Evolutionary conservation across 2,888 invertebrate species (phyloP).

Genomic region (Callosobruchus maculatus): DNA sequence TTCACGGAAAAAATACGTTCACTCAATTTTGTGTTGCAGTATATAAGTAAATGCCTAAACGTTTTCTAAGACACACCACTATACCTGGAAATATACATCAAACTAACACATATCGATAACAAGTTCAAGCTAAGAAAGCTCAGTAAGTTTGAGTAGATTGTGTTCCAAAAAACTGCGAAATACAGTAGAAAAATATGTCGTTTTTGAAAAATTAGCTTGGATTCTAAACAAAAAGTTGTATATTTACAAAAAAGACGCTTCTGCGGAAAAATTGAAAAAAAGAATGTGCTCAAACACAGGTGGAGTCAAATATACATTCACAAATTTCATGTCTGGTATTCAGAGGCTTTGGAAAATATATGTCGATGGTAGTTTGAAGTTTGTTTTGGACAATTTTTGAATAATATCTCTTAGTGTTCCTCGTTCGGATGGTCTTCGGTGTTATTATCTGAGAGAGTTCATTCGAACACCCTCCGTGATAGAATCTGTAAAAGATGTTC

Average conservation of each 20-base stretch:
- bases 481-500: no score
- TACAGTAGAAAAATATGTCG: neutral
- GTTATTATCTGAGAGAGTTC: no score
- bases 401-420: no score
- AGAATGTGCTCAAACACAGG: neutral
- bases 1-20: no score
- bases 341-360: neutral
- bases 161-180: neutral
- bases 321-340: neutral
- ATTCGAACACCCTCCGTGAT: no score
- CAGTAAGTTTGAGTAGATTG: neutral
- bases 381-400: no score
- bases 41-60: neutral
- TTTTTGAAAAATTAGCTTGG: neutral
- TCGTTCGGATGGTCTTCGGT: no score
- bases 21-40: neutral
- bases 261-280: neutral
- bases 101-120: constrained; percentile 29
- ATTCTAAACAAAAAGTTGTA: neutral
- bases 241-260: neutral
- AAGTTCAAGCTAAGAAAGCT: constrained; percentile 12
- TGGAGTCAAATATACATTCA: neutral
- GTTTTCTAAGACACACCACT: constrained; percentile 29
- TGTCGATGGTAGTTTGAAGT: neutral
- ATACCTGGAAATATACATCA: constrained; percentile 30